phyloP scores from a whole-genome alignment of 2,797 vertebrate species.

The Ctenopoma kingsleyae region DNA sequence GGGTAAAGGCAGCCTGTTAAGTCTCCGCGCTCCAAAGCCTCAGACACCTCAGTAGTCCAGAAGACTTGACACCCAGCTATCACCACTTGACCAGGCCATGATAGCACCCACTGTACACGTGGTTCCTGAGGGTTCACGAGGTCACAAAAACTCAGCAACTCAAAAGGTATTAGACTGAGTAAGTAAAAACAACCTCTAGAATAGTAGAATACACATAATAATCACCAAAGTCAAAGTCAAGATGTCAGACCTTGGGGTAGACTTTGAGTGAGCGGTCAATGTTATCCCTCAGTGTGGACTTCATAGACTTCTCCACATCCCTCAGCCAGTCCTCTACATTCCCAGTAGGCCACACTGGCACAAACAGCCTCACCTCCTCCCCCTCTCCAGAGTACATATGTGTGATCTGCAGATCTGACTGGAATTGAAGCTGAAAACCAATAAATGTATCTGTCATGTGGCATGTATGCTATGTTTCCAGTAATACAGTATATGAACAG shows the following conservation, averaged over 20 bases:
- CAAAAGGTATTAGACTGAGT: neutral
- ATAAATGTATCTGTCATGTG: conserved; percentile 5
- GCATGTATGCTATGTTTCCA: neutral
- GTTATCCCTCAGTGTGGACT: conserved; percentile 88
- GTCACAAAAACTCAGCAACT: neutral
- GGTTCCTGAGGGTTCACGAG: conserved; percentile 76
- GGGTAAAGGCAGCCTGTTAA: conserved; percentile 85
- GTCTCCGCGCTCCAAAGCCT: conserved; percentile 87
- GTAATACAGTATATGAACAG: neutral
- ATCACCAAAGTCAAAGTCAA: neutral
- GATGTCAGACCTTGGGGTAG: conserved; percentile 85
- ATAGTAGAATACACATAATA: neutral
- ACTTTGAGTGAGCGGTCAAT: conserved; percentile 85
- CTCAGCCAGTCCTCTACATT: conserved; percentile 93
- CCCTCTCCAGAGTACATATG: conserved; percentile 94
- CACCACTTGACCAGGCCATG: conserved; percentile 95
- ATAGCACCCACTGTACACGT: conserved; percentile 90
- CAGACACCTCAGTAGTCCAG: conserved; percentile 92
- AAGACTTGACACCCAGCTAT: conserved; percentile 94
- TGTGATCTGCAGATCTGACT: conserved; percentile 91
- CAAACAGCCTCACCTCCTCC: conserved; percentile 88
- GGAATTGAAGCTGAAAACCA: conserved; percentile 88
- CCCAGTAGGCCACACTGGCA: conserved; percentile 85
- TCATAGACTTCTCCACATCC: conserved; percentile 92
- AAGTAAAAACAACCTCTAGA: neutral